Base-by-base conservation (phyloP, 2,113 vertebrate genomes). In the Guaruba guarouba region DNA sequence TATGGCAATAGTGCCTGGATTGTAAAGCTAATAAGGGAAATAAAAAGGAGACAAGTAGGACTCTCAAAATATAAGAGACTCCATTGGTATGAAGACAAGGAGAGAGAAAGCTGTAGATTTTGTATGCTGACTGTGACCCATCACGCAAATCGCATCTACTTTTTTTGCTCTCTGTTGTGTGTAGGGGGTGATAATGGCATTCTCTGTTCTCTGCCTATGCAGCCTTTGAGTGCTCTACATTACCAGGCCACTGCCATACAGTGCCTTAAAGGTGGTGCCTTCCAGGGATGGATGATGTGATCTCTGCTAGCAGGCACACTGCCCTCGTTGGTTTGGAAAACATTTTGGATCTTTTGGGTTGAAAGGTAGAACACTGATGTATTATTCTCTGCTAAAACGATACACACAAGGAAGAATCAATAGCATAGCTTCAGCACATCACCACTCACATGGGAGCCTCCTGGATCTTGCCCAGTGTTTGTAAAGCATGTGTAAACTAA, bases 181-280 rank as follows among this genome's bases (percentile, higher is more conserved):
- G 25, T 13, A 24, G 24, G 4, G 25, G 17, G 19, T 2, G 20
- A 17, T 1, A 1, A 1, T 0, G 22, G 39, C 52, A 37, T 49
- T 5, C 59, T 52, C 35, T 22, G 43, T 17, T 43, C 51, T 48
- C 24, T 12, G 64, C 15, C 17, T 0, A 6, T 1, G 14, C 33
- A 27, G 80, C 12, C 48, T 29, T 54, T 2, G 35, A n/a, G 39
- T 11, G 76, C 55, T 78, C 28, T 17, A 63, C 13, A 0, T 8
- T 24, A 43, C 74, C 46, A 16, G 68, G 57, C 59, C 23, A 1
- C 17, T 31, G 39, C 54, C 46, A 3, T 15, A 9, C 11, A 7
- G 1, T 6, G 37, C 43, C 44, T 27, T 4, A 7, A 29, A 61
- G 28, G 31, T 1, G 48, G 27, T 20, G 61, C 25, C 15, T 54